Percentiles rank a stretch among this genome's conserved stretches.
Evolutionary conservation across 1,140 invertebrate genomes (phyloP).

Genomic region (Drosophila pectinifera): DNA sequence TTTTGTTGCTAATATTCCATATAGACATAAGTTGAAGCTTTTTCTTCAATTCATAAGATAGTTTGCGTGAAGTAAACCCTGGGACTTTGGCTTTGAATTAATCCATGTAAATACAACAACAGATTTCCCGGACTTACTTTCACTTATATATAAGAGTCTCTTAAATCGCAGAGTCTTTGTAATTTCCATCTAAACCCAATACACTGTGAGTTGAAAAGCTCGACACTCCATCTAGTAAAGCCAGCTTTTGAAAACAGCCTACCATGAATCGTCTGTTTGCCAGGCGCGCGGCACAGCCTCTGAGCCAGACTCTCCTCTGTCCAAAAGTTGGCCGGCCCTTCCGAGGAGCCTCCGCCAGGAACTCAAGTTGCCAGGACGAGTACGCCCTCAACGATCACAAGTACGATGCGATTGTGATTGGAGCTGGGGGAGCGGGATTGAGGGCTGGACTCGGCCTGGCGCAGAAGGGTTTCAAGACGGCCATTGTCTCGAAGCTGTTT

Average conservation of each 20-base stretch:
- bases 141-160: no score
- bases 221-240: not conserved
- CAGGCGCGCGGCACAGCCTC: not conserved
- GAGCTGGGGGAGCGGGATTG: slow-evolving; percentile 96
- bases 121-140: no score
- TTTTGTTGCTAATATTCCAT: not conserved
- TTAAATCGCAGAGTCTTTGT: not conserved
- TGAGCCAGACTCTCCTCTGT: not conserved
- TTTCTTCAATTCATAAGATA: not conserved
- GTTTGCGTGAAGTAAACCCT: no score
- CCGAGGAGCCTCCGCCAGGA: slow-evolving; percentile 15
- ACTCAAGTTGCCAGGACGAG: slow-evolving; percentile 2
- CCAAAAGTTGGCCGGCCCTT: not conserved
- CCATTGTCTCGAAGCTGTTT: slow-evolving; percentile 97
- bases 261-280: slow-evolving; percentile 19
- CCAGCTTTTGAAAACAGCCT: no score
- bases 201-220: not conserved
- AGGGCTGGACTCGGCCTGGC: slow-evolving; percentile 96
- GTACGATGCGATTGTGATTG: slow-evolving; percentile 97
- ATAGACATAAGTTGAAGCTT: not conserved
- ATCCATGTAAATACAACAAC: not conserved
- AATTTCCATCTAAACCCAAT: not conserved
- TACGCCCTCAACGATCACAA: slow-evolving; percentile 89
- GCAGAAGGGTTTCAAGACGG: slow-evolving; percentile 95
- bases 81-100: not conserved